Evolutionary conservation across 2,888 invertebrate species (phyloP).

Genomic region (Lasius platythorax): DNA sequence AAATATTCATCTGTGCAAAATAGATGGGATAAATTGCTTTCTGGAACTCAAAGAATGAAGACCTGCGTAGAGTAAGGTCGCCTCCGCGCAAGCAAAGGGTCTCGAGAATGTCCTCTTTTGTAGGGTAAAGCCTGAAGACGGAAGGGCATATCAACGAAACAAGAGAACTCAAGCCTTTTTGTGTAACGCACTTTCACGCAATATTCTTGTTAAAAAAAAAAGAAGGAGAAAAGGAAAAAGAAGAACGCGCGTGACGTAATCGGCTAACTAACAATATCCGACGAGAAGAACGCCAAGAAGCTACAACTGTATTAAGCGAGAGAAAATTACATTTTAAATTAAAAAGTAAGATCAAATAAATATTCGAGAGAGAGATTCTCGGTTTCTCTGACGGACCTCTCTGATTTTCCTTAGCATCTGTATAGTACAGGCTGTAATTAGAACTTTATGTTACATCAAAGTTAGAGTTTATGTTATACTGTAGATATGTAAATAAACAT

Average conservation of each 20-base stretch:
- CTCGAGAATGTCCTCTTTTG: slow-evolving; percentile 39
- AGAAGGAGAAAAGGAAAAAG: background rate
- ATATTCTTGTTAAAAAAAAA: slow-evolving; percentile 63
- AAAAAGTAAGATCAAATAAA: slow-evolving; percentile 35
- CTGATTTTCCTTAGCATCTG: background rate
- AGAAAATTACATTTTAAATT: slow-evolving; percentile 38
- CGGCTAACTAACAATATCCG: slow-evolving; percentile 23
- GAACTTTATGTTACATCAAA: slow-evolving; percentile 22
- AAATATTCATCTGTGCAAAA: slow-evolving; percentile 66
- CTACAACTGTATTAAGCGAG: slow-evolving; percentile 15
- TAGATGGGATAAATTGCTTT: slow-evolving; percentile 68
- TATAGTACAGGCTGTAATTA: slow-evolving; percentile 28
- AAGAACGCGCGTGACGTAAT: background rate
- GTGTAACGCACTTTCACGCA: slow-evolving; percentile 69
- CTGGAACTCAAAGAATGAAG: slow-evolving; percentile 68
- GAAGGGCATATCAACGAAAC: slow-evolving; percentile 33
- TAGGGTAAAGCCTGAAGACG: slow-evolving; percentile 16
- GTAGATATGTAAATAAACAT: background rate
- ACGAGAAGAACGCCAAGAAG: background rate
- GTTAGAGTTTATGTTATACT: background rate
- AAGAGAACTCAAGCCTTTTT: slow-evolving; percentile 26
- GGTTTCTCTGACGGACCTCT: background rate
- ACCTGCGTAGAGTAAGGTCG: slow-evolving; percentile 56
- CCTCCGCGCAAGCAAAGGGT: slow-evolving; percentile 40
- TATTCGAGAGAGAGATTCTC: background rate